These are phyloP conservation scores for Isurus oxyrinchus DNA, from an alignment of 2,113 vertebrate genomes.

Conservation along the genomic window DNA sequence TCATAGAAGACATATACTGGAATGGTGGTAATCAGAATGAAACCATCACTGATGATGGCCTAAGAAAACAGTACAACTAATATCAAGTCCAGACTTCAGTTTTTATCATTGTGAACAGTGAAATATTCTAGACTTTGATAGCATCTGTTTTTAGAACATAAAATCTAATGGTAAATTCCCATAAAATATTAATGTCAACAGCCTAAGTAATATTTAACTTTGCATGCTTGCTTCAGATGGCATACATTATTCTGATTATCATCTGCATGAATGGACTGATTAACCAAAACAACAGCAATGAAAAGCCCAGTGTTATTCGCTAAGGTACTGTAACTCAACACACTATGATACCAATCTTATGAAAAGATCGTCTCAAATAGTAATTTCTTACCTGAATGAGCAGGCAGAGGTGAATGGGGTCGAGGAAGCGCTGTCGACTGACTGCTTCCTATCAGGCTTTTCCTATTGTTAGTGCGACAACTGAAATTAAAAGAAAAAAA, in stretches of 20 bases:
- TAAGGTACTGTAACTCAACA: not conserved
- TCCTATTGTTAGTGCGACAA: conserved; percentile 93
- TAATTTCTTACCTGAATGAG: conserved; percentile 73
- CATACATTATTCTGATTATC: not conserved
- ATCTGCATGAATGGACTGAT: conserved; percentile 7
- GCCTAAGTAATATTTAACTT: not conserved
- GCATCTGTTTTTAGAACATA: not conserved
- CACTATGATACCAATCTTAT: not conserved
- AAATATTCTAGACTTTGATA: not conserved
- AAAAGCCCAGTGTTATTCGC: not conserved
- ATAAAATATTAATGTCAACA: not conserved
- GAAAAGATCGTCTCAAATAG: not conserved
- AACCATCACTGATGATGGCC: not conserved
- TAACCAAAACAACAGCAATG: not conserved
- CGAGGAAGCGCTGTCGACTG: conserved; percentile 82
- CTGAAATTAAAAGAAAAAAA: conserved; percentile 55
- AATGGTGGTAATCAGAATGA: not conserved
- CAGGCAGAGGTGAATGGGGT: conserved; percentile 89
- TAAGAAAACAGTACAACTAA: not conserved
- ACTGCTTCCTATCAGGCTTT: conserved; percentile 87
- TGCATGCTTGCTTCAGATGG: not conserved
- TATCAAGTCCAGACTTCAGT: not conserved
- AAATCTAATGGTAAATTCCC: not conserved
- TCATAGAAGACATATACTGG: not conserved
- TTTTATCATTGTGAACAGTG: not conserved